Evolutionary conservation across 2,888 invertebrate genomes (phyloP).

Genomic region (Priocnemis perturbator): DNA sequence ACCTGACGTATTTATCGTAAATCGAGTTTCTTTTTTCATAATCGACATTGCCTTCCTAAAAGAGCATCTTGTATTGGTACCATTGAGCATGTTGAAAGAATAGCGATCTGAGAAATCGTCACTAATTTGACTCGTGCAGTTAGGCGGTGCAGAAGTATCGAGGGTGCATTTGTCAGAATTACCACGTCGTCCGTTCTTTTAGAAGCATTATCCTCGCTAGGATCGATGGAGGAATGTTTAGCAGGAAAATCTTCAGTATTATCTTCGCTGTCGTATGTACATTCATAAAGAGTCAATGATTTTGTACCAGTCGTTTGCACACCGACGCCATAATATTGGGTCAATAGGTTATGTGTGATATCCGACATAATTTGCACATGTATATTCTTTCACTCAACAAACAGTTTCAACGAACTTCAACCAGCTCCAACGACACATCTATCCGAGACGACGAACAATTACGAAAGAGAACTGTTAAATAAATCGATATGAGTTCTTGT

Average conservation of each 20-base stretch:
- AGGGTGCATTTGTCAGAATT: neutral
- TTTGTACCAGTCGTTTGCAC: conserved; percentile 27
- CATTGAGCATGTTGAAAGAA: neutral
- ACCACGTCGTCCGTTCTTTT: conserved; percentile 35
- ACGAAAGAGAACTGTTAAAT: neutral
- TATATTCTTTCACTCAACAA: neutral
- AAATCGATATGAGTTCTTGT: conserved; percentile 34
- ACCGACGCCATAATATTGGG: conserved; percentile 58
- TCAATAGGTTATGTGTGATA: conserved; percentile 49
- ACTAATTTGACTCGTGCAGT: no score
- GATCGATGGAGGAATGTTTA: conserved; percentile 27
- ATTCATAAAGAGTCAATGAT: conserved; percentile 48
- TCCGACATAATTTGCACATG: conserved; percentile 46
- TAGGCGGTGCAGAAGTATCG: conserved; percentile 10
- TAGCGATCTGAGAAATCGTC: neutral
- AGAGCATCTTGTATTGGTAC: neutral
- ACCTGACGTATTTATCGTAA: conserved; percentile 23
- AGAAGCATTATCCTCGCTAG: conserved; percentile 29
- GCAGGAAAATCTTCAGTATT: conserved; percentile 24
- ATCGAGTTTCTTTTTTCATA: conserved; percentile 23
- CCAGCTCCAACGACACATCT: neutral
- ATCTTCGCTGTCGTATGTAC: conserved; percentile 31
- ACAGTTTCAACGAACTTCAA: neutral
- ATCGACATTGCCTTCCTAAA: conserved; percentile 24
- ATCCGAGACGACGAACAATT: neutral